Base-by-base conservation (phyloP, 2,113 vertebrate genomes). In the Excalfactoria chinensis region DNA sequence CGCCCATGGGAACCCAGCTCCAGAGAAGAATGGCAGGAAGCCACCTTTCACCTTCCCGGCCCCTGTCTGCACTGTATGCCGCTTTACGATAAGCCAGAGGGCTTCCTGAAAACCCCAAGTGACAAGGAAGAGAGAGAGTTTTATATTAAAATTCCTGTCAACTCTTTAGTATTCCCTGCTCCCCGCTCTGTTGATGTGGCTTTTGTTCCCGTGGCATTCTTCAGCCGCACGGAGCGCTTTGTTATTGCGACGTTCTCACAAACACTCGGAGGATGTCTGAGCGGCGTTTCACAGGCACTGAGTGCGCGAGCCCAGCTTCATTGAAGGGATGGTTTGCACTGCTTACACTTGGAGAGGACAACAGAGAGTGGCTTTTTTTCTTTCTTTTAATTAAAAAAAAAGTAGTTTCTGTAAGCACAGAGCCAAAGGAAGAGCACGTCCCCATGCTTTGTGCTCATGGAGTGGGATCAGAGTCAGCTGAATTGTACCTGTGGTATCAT, bases 1-100 rank as follows among this genome's bases (percentile, higher is more conserved):
- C 97, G 97, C 98, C 98, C 98, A 98, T 99, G 98, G 98, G 98
- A 99, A 99, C 98, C 98, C 98, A 97, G 98, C 97, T 97, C 96
- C 83, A 68, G 97, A 98, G 97, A 99, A 99, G 99, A 99, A 99
- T 99, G 96, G 98, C 98, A 99, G 99, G 99, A 99, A 99, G 98
- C 98, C 98, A 98, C 99, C 98, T 98, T 97, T 98, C 98, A 98
- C 98, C 98, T 98, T 97, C 97, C 97, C 90, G 60, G 87, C 96
- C 97, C 98, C 97, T 97, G 98, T 80, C 97, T 97, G 97, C 35
- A 96, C 98, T 97, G 98, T 96, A 95, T 98, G 98, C 98, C 97
- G 97, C 97, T 96, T 90, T 83, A 97, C 91, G 98, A 99, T 99
- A 99, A 99, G 98, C 95, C 96, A 84, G 95, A 98, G 98, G 95